Evolutionary conservation across 2,113 vertebrate genomes (phyloP), one percentile per base, ranked within the genome.

Genomic region (Pavo muticus): DNA sequence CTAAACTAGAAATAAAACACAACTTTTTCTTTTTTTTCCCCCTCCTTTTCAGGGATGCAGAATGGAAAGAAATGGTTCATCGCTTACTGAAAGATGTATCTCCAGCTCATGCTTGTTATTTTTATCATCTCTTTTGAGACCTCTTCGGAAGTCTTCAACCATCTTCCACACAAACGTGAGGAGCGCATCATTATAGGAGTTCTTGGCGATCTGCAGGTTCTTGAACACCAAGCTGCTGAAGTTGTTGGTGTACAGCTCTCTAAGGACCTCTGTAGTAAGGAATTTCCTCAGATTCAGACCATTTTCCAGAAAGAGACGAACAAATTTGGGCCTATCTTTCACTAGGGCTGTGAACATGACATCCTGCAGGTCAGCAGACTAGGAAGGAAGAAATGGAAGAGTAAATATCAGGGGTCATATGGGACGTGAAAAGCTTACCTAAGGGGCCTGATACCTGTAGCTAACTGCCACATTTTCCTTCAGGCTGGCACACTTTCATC

Each of bases 281-380:
- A 99, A 99, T 60, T 99, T 98, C 4, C 97, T 92, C 83, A 99
- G 95, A 61, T 97, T 97, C 97, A 99, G 97, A 7, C 99, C 99
- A 0, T 99, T 99, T 84, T 99, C 99, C 96, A 99, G 97, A 48
- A 99, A 98, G 54, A 99, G 98, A 20, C 97, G 98, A 72, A 99
- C 99, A 93, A 99, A 99, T 84, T 98, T 98, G 65, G 99, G 98
- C 73, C 98, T 99, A 95, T 99, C 98, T 65, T 99, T 98, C 56
- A 99, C 97, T 44, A 99, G 97, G 5, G 99, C 99, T 2, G 98
- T 99, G 84, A 98, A 98, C 99, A 99, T 99, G 94, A 99, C 98
- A 37, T 98, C 97, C 67, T 99, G 98, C 5, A 99, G 98, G 92
- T 99, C 99, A 23, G 97, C 97, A 45, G 99, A 99, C 99, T 99